Evolutionary conservation across 2,797 vertebrate species (phyloP), one percentile per base, ranked within the genome.

Genomic region (Sebastolobus alascanus): DNA sequence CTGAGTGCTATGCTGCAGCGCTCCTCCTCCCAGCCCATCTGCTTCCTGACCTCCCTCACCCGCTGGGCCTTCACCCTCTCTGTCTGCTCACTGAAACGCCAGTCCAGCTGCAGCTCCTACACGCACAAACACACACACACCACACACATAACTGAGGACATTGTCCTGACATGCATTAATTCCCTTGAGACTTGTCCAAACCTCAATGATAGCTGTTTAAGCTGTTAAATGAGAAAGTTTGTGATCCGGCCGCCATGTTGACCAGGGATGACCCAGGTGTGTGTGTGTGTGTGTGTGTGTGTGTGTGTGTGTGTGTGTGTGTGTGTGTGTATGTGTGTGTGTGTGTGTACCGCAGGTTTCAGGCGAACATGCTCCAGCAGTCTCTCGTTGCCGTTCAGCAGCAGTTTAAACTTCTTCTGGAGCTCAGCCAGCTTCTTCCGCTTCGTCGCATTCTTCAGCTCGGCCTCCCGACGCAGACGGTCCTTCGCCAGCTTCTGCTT

Each of bases 11-110:
- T 83, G 6, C 75, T 80, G 75, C 94, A 73, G 79, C 92, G 96
- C 91, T 99, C 97, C 12, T 90, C 88, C 77, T 98, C 97, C 98
- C 97, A 98, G 66, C 91, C 94, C 89, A 98, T 85, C 83, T 98
- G 95, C 68, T 92, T 96, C 87, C 95, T 92, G 79, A 96, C 94
- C 72, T 95, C 91, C 38, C 88, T 94, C 77, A 97, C 94, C 71
- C 72, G 94, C 73, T 93, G 82, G 27, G 87, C 92, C 52, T 90
- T 97, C 86, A 88, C 82, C 64, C 87, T 95, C 61, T 95, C 86
- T 54, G 95, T 91, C 72, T 97, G 95, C 65, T 97, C 95, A 22
- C 82, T 93, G 84, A 98, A 97, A 81, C 88, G 87, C 2, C 0
- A 81, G 84, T 98, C 95, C 83, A 98, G 70, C 86, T 96, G 94